phyloP scores from a whole-genome alignment of 2,113 vertebrate species.

The Petroica traversi region DNA sequence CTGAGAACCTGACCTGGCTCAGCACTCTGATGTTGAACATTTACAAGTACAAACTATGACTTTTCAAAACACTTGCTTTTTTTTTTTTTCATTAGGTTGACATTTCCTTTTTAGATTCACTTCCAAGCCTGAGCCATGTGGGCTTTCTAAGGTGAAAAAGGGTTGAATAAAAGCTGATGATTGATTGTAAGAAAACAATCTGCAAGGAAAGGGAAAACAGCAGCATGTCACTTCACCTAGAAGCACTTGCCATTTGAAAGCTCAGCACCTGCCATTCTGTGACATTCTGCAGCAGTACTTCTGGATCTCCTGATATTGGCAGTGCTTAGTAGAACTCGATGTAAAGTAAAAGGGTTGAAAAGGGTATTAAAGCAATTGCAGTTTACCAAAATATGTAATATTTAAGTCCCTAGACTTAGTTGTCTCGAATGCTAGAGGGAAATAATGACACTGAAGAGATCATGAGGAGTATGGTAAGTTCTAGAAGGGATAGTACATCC shows the following conservation, averaged over 20 bases:
- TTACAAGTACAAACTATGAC: neutral
- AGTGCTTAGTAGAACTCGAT: neutral
- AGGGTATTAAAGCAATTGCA: neutral
- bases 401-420: neutral
- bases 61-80: neutral
- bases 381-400: neutral
- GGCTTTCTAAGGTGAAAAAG: neutral
- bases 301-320: neutral
- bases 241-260: neutral
- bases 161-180: neutral
- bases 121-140: neutral
- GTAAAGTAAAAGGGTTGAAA: neutral
- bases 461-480: neutral
- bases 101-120: neutral
- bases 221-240: neutral
- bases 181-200: neutral
- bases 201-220: neutral
- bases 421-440: neutral
- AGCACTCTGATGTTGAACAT: neutral
- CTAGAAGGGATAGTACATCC: neutral
- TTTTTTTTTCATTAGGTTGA: neutral
- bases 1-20: neutral
- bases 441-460: neutral
- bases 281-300: neutral
- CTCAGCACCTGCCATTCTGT: neutral